Conservation (phyloP, 2,797 vertebrate species). For the Oceanodroma leucorhoa region DNA sequence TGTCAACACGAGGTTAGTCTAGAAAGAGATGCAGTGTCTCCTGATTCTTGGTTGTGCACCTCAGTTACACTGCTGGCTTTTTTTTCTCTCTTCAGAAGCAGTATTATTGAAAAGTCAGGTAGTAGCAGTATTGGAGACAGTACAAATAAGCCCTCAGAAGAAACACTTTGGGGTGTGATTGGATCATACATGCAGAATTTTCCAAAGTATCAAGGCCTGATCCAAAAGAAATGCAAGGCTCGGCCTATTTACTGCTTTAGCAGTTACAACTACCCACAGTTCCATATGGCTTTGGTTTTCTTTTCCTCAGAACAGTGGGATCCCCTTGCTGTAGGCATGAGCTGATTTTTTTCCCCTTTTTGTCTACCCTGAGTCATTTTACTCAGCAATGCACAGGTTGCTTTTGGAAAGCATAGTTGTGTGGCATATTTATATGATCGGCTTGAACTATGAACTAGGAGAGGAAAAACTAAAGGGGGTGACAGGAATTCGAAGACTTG, state of each 20-base stretch:
- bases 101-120: neutral
- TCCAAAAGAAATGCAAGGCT: neutral
- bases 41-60: neutral
- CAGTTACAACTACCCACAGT: neutral
- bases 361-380: neutral
- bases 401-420: neutral
- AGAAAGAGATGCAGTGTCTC: neutral
- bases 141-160: neutral
- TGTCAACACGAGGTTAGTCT: neutral
- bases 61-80: neutral
- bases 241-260: neutral
- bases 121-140: neutral
- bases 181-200: neutral
- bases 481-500: conserved; percentile 19
- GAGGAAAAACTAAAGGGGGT: neutral
- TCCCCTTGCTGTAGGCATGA: neutral
- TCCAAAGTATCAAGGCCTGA: neutral
- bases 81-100: neutral
- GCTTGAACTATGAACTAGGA: neutral
- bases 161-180: neutral
- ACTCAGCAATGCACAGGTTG: neutral
- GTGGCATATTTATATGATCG: neutral
- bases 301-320: neutral
- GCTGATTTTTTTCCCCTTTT: neutral
- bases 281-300: neutral